phyloP scores from a whole-genome alignment of 2,113 vertebrate genomes.

The Parotia lawesii region DNA sequence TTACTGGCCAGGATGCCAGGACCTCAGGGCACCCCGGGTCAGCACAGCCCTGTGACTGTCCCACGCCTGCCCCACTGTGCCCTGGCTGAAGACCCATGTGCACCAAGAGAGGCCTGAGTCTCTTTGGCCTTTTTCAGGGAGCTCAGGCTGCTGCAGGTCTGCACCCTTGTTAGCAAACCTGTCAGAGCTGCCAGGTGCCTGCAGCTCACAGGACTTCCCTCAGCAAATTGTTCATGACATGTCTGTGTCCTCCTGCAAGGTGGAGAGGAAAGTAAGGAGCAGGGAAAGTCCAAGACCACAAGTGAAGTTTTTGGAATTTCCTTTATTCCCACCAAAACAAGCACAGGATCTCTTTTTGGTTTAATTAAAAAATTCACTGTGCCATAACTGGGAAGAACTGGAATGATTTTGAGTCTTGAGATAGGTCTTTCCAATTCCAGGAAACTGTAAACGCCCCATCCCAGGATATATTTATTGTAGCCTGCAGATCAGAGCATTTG shows the following conservation, averaged over 20 bases:
- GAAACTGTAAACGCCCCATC: slow-evolving; percentile 7
- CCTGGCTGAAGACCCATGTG: accelerated
- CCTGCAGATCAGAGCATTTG: neutral
- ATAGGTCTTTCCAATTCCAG: slow-evolving; percentile 17
- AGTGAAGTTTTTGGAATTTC: neutral
- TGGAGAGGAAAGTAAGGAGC: neutral
- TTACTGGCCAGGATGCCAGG: too few species aligned
- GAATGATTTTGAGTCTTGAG: neutral
- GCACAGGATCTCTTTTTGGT: neutral
- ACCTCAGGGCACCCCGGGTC: accelerated
- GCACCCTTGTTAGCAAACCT: neutral
- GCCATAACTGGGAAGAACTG: neutral
- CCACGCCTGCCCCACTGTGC: neutral
- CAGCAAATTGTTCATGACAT: neutral
- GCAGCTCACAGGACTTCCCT: neutral
- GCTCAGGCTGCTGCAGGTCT: neutral
- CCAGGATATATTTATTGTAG: slow-evolving; percentile 17
- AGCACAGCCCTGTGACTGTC: accelerated
- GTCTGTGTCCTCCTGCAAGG: neutral
- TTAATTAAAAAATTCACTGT: neutral
- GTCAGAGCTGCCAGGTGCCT: neutral
- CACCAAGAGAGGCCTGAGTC: accelerated
- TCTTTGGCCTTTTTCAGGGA: neutral
- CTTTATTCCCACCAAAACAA: neutral
- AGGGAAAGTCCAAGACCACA: neutral